A percentile compares a stretch with the other conserved stretches of the same genome.
Evolutionary conservation across 2,797 vertebrate species (phyloP).

Genomic region (Trachops cirrhosus): DNA sequence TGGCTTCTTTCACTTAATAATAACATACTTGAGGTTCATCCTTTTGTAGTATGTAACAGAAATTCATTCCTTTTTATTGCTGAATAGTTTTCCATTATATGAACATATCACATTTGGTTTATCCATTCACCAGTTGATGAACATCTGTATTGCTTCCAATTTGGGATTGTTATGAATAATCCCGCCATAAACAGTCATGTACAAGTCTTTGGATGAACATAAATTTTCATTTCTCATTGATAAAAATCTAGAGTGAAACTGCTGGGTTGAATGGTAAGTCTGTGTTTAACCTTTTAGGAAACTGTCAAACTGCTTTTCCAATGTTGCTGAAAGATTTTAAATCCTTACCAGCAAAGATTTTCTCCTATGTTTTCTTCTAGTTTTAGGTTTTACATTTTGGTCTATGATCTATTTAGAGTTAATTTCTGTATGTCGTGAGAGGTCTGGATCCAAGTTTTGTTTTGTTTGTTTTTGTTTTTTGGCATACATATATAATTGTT

Average conservation of each 20-base stretch:
- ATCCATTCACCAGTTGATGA: not conserved
- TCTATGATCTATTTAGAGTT: not conserved
- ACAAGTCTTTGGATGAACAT: not conserved
- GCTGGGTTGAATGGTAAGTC: not conserved
- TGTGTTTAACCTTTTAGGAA: not conserved
- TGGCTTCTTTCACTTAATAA: not conserved
- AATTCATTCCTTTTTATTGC: constrained; percentile 15
- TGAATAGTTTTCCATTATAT: not conserved
- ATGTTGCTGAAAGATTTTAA: not conserved
- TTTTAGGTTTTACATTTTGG: not conserved
- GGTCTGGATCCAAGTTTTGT: not conserved
- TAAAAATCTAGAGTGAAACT: not conserved
- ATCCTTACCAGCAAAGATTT: constrained; percentile 3
- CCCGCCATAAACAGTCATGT: not conserved
- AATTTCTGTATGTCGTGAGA: not conserved
- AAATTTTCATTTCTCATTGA: not conserved
- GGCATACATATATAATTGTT: not conserved
- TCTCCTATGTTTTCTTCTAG: not conserved
- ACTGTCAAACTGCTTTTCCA: not conserved
- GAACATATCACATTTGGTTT: not conserved
- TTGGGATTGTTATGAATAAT: not conserved
- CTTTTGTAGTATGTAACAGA: not conserved
- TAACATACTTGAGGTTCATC: not conserved
- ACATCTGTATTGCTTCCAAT: not conserved
- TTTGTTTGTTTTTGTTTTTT: not conserved